Evolutionary conservation across 92 coral and sea anemone species (phyloP), one percentile per base, ranked within the genome.

Genomic region (Virgularia gustaviana): DNA sequence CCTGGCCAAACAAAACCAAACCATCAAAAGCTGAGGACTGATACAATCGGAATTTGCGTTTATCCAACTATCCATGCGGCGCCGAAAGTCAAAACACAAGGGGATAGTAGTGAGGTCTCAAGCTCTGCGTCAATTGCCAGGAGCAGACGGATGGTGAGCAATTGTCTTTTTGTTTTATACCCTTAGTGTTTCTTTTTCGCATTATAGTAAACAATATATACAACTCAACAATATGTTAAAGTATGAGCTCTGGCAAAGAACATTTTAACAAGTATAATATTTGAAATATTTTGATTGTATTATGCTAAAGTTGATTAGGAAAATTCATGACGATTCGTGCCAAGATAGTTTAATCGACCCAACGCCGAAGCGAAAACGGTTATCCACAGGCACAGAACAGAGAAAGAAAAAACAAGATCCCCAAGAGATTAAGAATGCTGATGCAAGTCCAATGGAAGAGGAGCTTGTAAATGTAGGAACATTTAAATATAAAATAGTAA

Each of bases 81-180:
- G 58, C 58, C 58, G 58, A 51, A 51, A 51, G 22, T 7, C 19
- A 51, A 51, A 6, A 51, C 9, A 51, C 58, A 12, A 19, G 58
- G 19, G 58, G 19, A 12, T 6, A 8, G 19, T 8, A 11, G 58
- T 51, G 58, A 51, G 58, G 25, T 51, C 58, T 10, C 58, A 22
- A 8, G 58, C 19, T 12, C n/a, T n/a, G n/a, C n/a, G n/a, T n/a
- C n/a, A n/a, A n/a, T n/a, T n/a, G n/a, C 16, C 58, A 51, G 58
- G 58, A 51, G 58, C 22, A 51, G 58, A 51, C 58, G 58, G 19
- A 51, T 51, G 58, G 58, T 51, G 58, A 51, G 58, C 19, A 19
- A 51, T 22, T 7, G 58, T 51, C 25, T 51, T 8, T 51, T 51
- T 51, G 58, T 51, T 51, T 51, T 51, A 9, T 51, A 6, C 58